Percentiles rank a stretch among this genome's conserved stretches.
Conservation (phyloP, 2,113 vertebrate species). For the Noctilio leporinus region DNA sequence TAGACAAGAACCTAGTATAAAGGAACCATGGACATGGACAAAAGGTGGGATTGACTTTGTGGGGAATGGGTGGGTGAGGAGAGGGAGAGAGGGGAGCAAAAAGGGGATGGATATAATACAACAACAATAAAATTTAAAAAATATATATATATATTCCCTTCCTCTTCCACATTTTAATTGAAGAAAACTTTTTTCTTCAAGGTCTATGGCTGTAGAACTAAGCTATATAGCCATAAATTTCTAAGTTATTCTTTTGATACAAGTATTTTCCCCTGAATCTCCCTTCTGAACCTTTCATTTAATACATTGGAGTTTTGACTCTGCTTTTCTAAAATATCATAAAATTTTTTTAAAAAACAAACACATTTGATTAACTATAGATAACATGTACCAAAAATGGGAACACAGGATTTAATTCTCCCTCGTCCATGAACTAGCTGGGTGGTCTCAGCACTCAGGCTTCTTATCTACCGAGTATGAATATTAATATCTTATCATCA, state of each 20-base stretch:
- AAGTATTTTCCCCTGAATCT: not conserved
- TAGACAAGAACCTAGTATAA: too few relatives aligned
- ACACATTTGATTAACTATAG: not conserved
- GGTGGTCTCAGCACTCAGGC: slow-evolving; percentile 28
- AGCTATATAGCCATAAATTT: not conserved
- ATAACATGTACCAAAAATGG: slow-evolving; percentile 17
- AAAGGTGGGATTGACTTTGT: too few relatives aligned
- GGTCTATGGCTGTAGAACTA: not conserved
- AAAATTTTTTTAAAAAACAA: not conserved
- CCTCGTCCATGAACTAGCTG: not conserved
- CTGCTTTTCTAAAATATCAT: slow-evolving; percentile 23
- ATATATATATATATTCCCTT: not conserved
- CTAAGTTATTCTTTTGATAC: slow-evolving; percentile 1
- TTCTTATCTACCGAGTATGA: not conserved
- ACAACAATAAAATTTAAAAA: too few relatives aligned
- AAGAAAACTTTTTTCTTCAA: not conserved
- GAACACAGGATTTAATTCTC: not conserved
- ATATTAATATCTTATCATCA: slow-evolving; percentile 2
- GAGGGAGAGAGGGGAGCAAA: too few relatives aligned
- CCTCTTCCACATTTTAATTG: not conserved
- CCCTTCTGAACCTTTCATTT: slow-evolving; percentile 6
- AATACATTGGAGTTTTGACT: not conserved
- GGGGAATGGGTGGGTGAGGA: too few relatives aligned
- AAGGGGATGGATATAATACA: too few relatives aligned
- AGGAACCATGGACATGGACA: too few relatives aligned